phyloP scores from a whole-genome alignment of 2,797 vertebrate species.

The Zenarchopterus dispar region DNA sequence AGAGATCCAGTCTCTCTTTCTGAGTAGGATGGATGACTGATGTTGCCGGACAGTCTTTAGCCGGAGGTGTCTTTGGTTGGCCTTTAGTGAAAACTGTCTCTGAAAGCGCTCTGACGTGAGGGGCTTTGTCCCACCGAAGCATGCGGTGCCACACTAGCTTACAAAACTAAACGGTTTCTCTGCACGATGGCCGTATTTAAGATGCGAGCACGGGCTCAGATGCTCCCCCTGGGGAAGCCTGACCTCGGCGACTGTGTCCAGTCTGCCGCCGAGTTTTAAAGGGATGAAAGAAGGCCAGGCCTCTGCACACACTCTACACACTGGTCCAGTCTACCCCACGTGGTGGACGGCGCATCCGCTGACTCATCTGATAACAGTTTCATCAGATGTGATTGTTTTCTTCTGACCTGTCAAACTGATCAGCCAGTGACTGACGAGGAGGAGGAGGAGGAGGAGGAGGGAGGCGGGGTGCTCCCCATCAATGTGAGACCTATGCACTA shows the following conservation, averaged over 20 bases:
- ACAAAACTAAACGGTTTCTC: not conserved
- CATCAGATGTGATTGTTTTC: slow-evolving; percentile 50
- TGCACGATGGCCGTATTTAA: not conserved
- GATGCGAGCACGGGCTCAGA: too few species aligned
- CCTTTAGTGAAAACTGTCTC: slow-evolving; percentile 5
- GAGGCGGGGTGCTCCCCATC: slow-evolving; percentile 37
- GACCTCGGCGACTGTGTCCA: too few species aligned
- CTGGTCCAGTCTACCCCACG: not conserved
- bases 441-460: slow-evolving; percentile 46
- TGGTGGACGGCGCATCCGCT: too few species aligned
- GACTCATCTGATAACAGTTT: not conserved
- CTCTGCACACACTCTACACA: not conserved
- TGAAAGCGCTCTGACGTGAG: not conserved
- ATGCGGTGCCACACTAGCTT: slow-evolving; percentile 17
- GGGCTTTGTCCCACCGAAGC: slow-evolving; percentile 15
- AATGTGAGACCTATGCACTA: slow-evolving; percentile 72
- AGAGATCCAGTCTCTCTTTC: not conserved
- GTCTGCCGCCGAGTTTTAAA: not conserved
- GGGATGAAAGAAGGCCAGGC: not conserved
- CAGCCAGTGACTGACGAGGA: slow-evolving; percentile 12
- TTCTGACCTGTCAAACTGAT: slow-evolving; percentile 26
- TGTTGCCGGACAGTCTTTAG: not conserved
- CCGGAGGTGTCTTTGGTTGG: slow-evolving; percentile 5
- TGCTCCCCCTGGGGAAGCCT: too few species aligned
- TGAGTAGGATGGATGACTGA: not conserved